These are phyloP conservation scores for Cheiracanthium punctorium DNA, from an alignment of 2,888 invertebrate species.

Conservation along the genomic window DNA sequence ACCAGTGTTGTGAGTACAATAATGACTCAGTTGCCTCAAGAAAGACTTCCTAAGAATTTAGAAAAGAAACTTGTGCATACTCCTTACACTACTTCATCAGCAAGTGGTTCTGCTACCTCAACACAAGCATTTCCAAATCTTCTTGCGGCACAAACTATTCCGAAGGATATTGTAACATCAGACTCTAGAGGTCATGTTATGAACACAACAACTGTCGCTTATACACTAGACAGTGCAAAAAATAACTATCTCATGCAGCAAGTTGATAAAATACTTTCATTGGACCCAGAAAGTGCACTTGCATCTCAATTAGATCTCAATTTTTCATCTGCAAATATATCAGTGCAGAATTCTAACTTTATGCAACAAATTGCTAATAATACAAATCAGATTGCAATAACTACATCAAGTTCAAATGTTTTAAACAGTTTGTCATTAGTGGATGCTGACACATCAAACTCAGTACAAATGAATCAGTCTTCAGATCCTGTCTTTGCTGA, in stretches of 20 bases:
- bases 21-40: slow-evolving; percentile 80
- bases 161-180: slow-evolving; percentile 61
- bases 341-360: neutral
- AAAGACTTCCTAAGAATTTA: slow-evolving; percentile 75
- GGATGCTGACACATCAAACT: slow-evolving; percentile 4
- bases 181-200: slow-evolving; percentile 53
- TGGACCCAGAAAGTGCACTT: slow-evolving; percentile 20
- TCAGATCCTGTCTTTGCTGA: slow-evolving; percentile 66
- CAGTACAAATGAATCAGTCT: slow-evolving; percentile 26
- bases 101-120: slow-evolving; percentile 28
- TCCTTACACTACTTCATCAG: slow-evolving; percentile 47
- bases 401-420: slow-evolving; percentile 16
- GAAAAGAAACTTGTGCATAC: slow-evolving; percentile 73
- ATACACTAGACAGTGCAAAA: slow-evolving; percentile 26
- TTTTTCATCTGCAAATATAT: neutral
- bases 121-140: slow-evolving; percentile 19
- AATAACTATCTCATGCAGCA: slow-evolving; percentile 42
- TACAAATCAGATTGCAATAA: neutral
- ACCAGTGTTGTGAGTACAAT: slow-evolving; percentile 71
- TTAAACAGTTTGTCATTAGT: slow-evolving; percentile 30
- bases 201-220: slow-evolving; percentile 38
- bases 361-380: slow-evolving; percentile 1
- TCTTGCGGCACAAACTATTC: slow-evolving; percentile 21
- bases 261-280: slow-evolving; percentile 36
- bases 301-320: slow-evolving; percentile 22